Evolutionary conservation across 1,140 invertebrate genomes (phyloP), one percentile per base, ranked within the genome.

Genomic region (Zaprionus vittiger): DNA sequence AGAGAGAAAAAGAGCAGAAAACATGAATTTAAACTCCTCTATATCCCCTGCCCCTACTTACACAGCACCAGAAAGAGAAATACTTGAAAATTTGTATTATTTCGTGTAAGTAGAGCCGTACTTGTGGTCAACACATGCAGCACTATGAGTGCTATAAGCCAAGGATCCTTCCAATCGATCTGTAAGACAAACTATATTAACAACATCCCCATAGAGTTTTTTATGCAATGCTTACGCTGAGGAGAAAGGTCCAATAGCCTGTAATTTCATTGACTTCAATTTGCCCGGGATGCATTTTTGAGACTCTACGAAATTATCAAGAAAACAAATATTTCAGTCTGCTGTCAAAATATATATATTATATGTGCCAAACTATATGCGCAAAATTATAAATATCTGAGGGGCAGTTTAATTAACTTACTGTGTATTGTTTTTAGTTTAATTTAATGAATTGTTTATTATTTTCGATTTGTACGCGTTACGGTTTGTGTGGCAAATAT

Each of bases 161-260:
- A 97, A 52, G 97, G 97, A 93, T 98, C 97, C 77, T 94, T 94
- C 97, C 97, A 98, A 91, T 98, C 97, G 91, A 98, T 97, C 97
- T 98, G 93, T 59, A 95, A 95, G 37, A 87, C 72, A 34, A 41
- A 54, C 24, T 37, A 9, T 9, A n/a, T 31, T n/a, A 66, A 57
- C 20, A 61, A 37, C 47, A 34, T 22, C 20, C 0, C 44, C 11
- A 5, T 9, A 17, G 4, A 4, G n/a, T 54, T 61, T 2, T 9
- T 2, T 26, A 11, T 34, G 15, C 22, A 20, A 37, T 34, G 6
- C 95, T 94, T 94, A 95, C 95, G 91, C 94, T 95, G 60, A 93
- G 91, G 14, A 95, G 91, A 84, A 95, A 95, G 24, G 94, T 93
- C 79, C 95, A 93, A 81, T 95, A 94, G 77, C 94, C 94, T 9